Evolutionary conservation across 2,888 invertebrate species (phyloP), one percentile per base, ranked within the genome.

Genomic region (Halictus ligatus): DNA sequence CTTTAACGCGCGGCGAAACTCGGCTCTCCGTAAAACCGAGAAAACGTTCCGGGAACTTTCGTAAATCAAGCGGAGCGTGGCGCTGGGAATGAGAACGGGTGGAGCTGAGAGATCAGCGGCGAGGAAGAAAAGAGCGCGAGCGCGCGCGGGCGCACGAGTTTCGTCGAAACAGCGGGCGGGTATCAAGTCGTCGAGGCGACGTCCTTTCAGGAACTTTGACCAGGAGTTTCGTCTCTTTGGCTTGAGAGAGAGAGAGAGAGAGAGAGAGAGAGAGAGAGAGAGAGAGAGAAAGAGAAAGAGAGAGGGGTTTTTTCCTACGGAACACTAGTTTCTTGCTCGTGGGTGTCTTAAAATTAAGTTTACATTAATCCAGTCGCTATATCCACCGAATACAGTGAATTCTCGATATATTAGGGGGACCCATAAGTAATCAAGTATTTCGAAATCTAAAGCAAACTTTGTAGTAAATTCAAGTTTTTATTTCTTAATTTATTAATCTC

Each of bases 21-120:
- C 60, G 60, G 60, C 25, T 25, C 25, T 60, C 60, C 67, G 67
- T 35, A 77, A 80, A 87, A 79, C 58, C 71, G 78, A 43, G 78
- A 78, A 72, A 87, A 81, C 40, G 60, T 79, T 25, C 21, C 72
- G 75, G 76, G 76, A 83, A 88, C 78, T 87, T 85, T 82, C 76
- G 86, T 73, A 82, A 87, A 87, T 87, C 80, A 88, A 87, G 80
- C 81, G 72, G 84, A 78, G 40, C 46, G 71, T 78, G 58, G 54
- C 75, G 81, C 77, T 40, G 18, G 72, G 46, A 67, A 67, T 67
- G 67, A 67, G 67, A 67, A 21, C 67, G 67, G 21, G 4, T 10
- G 67, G 35, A 18, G n/a, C 25, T 18, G n/a, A 64, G 18, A 15
- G 60, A 60, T 60, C 60, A 25, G 60, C 25, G 25, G 25, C 25